Conservation (phyloP, 2,113 vertebrate species). For the Paramisgurnus dabryanus region DNA sequence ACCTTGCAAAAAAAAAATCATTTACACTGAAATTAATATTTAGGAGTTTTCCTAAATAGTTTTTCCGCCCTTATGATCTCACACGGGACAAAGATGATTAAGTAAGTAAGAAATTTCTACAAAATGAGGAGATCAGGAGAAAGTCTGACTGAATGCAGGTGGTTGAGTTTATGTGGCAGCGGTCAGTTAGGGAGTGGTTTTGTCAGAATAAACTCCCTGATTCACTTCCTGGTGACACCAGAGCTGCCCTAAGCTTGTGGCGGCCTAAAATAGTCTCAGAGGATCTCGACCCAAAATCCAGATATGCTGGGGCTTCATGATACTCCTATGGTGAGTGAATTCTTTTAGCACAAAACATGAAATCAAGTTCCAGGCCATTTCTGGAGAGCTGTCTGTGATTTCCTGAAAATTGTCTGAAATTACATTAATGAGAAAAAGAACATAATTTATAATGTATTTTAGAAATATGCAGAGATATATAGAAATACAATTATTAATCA, state of each 20-base stretch:
- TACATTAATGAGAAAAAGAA: neutral
- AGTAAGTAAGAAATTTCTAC: neutral
- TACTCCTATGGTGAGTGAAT: conserved; percentile 68
- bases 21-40: no score
- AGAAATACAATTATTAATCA: neutral
- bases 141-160: conserved; percentile 11
- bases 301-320: conserved; percentile 65
- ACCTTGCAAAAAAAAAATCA: neutral
- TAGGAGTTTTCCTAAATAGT: no score
- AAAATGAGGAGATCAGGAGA: neutral
- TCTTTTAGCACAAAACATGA: neutral
- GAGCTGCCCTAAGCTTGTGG: conserved; percentile 20
- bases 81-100: no score
- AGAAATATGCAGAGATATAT: neutral
- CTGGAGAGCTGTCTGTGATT: neutral
- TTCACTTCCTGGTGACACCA: conserved; percentile 52
- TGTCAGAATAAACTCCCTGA: conserved; percentile 38
- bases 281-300: conserved; percentile 24
- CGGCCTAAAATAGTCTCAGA: conserved; percentile 19
- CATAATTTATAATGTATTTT: no score
- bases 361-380: neutral
- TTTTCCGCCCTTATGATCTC: no score
- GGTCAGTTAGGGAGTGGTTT: conserved; percentile 33
- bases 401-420: neutral
- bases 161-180: neutral